phyloP scores from a whole-genome alignment of 2,113 vertebrate species.

The Epinephelus cyanopodus region DNA sequence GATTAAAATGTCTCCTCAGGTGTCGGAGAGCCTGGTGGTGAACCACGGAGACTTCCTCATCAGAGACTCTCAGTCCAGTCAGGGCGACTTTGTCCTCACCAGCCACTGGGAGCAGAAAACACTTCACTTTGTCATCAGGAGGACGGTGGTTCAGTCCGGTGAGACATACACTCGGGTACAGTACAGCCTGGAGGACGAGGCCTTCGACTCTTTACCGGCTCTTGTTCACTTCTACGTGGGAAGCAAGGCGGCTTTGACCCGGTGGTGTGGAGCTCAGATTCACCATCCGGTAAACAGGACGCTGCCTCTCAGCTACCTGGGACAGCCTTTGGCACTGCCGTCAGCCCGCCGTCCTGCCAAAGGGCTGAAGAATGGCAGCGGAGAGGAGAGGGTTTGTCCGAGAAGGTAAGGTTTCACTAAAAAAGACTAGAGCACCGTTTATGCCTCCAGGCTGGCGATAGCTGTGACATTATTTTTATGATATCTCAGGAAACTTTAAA shows the following conservation, averaged over 20 bases:
- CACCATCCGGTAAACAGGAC: slow-evolving; percentile 93
- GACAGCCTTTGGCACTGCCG: slow-evolving; percentile 84
- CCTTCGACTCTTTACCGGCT: slow-evolving; percentile 90
- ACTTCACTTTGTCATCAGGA: slow-evolving; percentile 92
- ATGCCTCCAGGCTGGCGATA: no score
- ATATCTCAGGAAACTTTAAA: no score
- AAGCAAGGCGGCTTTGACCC: slow-evolving; percentile 86
- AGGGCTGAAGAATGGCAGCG: slow-evolving; percentile 83
- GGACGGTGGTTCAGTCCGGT: slow-evolving; percentile 85
- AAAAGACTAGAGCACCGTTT: not conserved
- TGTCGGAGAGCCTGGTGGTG: slow-evolving; percentile 91
- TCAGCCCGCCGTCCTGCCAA: slow-evolving; percentile 78
- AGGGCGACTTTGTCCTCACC: slow-evolving; percentile 91
- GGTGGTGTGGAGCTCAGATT: slow-evolving; percentile 88
- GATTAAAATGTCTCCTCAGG: slow-evolving; percentile 75
- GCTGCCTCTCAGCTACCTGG: slow-evolving; percentile 90
- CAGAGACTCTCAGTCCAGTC: slow-evolving; percentile 91
- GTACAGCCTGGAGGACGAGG: slow-evolving; percentile 91
- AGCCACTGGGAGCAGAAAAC: slow-evolving; percentile 90
- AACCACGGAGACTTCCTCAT: slow-evolving; percentile 93
- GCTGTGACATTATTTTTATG: no score
- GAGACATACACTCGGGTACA: slow-evolving; percentile 83
- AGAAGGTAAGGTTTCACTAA: slow-evolving; percentile 83
- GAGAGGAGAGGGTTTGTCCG: slow-evolving; percentile 82
- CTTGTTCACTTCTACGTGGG: slow-evolving; percentile 92